Evolutionary conservation across 2,888 invertebrate genomes (phyloP).

Genomic region (Augiades crinisus): DNA sequence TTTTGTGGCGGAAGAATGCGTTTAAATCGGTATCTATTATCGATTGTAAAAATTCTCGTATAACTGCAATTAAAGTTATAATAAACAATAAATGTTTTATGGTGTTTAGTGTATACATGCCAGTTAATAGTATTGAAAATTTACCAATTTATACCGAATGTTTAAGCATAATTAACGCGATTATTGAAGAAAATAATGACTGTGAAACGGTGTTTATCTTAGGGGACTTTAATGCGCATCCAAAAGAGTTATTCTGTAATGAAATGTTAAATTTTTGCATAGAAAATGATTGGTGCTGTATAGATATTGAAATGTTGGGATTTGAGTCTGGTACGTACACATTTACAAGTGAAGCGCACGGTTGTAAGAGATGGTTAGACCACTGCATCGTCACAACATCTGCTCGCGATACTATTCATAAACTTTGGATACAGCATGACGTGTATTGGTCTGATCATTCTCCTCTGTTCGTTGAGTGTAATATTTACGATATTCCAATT

Average conservation of each 20-base stretch:
- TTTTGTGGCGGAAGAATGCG: conserved; percentile 12
- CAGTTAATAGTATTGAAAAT: not conserved
- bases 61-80: not conserved
- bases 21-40: conserved; percentile 2
- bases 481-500: no score
- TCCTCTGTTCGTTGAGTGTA: no score
- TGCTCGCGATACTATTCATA: not conserved
- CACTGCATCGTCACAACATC: not conserved
- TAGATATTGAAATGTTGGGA: conserved; percentile 3
- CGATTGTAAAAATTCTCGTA: not conserved
- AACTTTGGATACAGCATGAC: not conserved
- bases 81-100: not conserved
- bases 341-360: conserved; percentile 1
- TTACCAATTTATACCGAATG: conserved; percentile 17
- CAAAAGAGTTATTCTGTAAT: conserved; percentile 13
- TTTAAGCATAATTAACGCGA: conserved; percentile 18
- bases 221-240: conserved; percentile 11
- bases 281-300: conserved; percentile 18
- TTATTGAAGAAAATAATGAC: conserved; percentile 9
- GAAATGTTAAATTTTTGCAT: conserved; percentile 19
- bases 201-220: conserved; percentile 12
- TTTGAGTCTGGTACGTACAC: not conserved
- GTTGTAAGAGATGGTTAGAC: no score
- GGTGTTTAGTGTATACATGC: conserved; percentile 9
- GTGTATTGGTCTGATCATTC: conserved; percentile 8